These are phyloP conservation scores for Eupelmus urozonus DNA, from an alignment of 2,888 invertebrate genomes.

Conservation along the genomic window DNA sequence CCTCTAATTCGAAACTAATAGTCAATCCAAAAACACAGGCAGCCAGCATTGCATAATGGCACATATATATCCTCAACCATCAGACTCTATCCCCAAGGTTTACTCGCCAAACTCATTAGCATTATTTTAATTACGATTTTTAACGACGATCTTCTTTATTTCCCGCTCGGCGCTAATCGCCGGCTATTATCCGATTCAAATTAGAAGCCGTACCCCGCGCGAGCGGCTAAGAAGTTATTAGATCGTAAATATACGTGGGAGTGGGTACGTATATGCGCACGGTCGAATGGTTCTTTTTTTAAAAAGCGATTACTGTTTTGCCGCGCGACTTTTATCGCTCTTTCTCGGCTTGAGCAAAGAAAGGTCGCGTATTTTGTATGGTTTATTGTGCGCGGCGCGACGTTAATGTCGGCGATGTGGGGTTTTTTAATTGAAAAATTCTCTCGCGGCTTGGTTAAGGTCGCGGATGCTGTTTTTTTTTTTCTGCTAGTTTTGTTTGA, in stretches of 20 bases:
- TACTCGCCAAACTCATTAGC: conserved; percentile 21
- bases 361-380: conserved; percentile 1
- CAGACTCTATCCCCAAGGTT: conserved; percentile 2
- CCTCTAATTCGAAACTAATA: conserved; percentile 49
- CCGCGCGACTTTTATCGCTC: background rate
- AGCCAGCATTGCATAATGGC: conserved; percentile 30
- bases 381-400: background rate
- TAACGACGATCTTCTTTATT: conserved; percentile 32
- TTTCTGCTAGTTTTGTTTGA: too few relatives aligned
- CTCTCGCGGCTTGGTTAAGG: too few relatives aligned
- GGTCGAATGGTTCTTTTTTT: conserved; percentile 7
- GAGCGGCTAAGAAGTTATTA: conserved; percentile 24
- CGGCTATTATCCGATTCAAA: conserved; percentile 31
- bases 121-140: conserved; percentile 51
- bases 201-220: conserved; percentile 10
- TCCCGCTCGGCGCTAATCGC: conserved; percentile 24
- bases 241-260: conserved; percentile 46
- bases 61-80: background rate
- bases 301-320: conserved; percentile 1
- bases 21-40: conserved; percentile 20
- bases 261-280: background rate
- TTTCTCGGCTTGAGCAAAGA: background rate
- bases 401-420: background rate
- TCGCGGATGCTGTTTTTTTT: too few relatives aligned
- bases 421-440: too few relatives aligned